These are phyloP conservation scores for Eupeodes corollae DNA, from an alignment of 1,140 invertebrate species.

Conservation along the genomic window DNA sequence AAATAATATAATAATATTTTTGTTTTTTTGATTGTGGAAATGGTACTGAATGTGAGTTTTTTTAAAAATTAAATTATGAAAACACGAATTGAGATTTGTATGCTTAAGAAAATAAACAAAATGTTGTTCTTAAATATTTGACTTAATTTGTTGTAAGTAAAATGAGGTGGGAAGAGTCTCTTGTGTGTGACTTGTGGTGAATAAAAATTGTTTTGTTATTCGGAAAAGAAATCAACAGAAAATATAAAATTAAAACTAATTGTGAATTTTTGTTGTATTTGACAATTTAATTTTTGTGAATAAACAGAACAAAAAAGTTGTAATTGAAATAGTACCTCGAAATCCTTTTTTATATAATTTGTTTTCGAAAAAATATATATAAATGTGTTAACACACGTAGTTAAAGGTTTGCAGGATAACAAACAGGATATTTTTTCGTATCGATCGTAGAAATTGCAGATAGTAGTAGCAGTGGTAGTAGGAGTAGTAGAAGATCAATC, in stretches of 20 bases:
- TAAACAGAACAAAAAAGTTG: slow-evolving; percentile 22
- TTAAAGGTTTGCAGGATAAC: slow-evolving; percentile 11
- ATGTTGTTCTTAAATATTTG: too few relatives aligned
- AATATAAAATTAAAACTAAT: slow-evolving; percentile 16
- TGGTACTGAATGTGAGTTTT: too few relatives aligned
- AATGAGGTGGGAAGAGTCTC: too few relatives aligned
- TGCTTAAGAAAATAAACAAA: too few relatives aligned
- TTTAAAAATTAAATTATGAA: too few relatives aligned
- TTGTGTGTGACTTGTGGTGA: too few relatives aligned
- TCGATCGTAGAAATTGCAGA: neutral
- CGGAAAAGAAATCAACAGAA: slow-evolving; percentile 5
- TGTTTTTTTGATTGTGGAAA: too few relatives aligned
- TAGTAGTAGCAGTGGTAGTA: neutral
- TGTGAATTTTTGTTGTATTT: neutral
- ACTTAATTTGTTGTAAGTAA: too few relatives aligned
- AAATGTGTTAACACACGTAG: neutral
- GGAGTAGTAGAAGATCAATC: slow-evolving; percentile 10
- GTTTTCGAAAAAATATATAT: neutral
- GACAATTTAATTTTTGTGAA: too few relatives aligned
- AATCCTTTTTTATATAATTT: slow-evolving; percentile 26
- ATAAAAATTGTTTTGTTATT: slow-evolving; percentile 12
- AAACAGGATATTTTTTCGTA: slow-evolving; percentile 17
- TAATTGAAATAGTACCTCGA: slow-evolving; percentile 35
- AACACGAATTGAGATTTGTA: too few relatives aligned
- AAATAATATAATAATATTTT: too few relatives aligned